Evolutionary conservation across 2,888 invertebrate genomes (phyloP), one percentile per base, ranked within the genome.

Genomic region (Brachylomia viminalis): DNA sequence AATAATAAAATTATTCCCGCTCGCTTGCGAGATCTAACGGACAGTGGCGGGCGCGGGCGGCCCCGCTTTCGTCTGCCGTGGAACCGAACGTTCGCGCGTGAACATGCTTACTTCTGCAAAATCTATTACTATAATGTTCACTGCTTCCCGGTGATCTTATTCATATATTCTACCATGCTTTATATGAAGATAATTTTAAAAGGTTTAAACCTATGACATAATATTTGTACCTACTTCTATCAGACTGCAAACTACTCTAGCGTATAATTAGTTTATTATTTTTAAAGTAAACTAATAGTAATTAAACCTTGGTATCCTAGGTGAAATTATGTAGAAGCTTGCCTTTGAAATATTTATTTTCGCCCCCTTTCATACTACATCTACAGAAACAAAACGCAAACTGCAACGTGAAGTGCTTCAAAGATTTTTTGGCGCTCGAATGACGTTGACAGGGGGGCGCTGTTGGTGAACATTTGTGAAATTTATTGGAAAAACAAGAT

Each of bases 161-260:
- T 10, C 20, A 17, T 30, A 10, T 30, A 58, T 17, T 30, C 20
- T 20, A 10, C 2, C 20, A 58, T 3, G 58, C 1, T 58, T 58
- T 20, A 58, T 30, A 30, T 30, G 20, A 58, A 30, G 8, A 58
- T 30, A 58, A 10, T 20, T 30, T 7, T 30, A 58, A 20, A 58
- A 30, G 8, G 3, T 33, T 15, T 10, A 23, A 42, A 61, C 20
- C 54, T 47, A 4, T 62, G 17, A 49, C 38, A n/a, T 54, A 68
- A n/a, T 62, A 54, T 30, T 54, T 47, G 27, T 61, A 52, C 6
- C 47, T 75, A 33, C 11, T 10, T 54, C 15, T 52, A 66, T 56
- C 47, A 80, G 42, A 77, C 72, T 80, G 62, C 23, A 56, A 68
- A 56, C 42, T 56, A 62, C 15, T n/a, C 4, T 56, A 70, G n/a